Base-by-base conservation (phyloP, 1,140 invertebrate species). In the Caerostris darwini region DNA sequence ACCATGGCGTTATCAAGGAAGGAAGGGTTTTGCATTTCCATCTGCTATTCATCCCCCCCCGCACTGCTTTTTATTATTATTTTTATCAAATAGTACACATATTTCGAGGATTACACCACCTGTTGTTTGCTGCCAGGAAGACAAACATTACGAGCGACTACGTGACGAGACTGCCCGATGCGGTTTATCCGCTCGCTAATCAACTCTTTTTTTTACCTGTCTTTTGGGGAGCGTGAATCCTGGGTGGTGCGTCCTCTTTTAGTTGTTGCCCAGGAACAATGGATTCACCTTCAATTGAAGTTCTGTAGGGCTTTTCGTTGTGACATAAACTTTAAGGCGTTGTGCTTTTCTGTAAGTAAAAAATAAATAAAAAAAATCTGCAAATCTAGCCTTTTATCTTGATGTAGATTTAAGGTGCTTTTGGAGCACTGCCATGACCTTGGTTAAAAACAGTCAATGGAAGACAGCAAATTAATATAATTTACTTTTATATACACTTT, bases 1-100 rank as follows among this genome's bases (percentile, higher is more conserved):
- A 14, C 71, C 71, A 50, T 77, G 71, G 34, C 34, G 34, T 77
- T 77, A 50, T 12, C 71, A 77, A 77, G 34, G 19, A 77, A 77
- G 8, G 71, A 77, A 77, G 71, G 69, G 50, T 77, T 77, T 77
- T 77, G 8, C 71, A 77, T 77, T 77, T 77, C 71, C 71, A 77
- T 77, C 71, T 77, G 71, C 71, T 50, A 12, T 34, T 34, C 34
- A 34, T 34, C 34, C 34, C 34, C 34, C 34, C n/a, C n/a, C n/a
- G n/a, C n/a, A n/a, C n/a, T n/a, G n/a, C 34, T 12, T 77, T 77
- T 77, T 77, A 34, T 50, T 12, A 50, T 77, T 50, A 50, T 53
- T 77, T 77, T 77, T 34, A 77, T 77, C 34, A 77, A 77, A 77
- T 77, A 77, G 34, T 77, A 77, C 12, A 77, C 69, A 77, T 77